Evolutionary conservation across 2,888 invertebrate species (phyloP).

Genomic region (Mesoligia furuncula): DNA sequence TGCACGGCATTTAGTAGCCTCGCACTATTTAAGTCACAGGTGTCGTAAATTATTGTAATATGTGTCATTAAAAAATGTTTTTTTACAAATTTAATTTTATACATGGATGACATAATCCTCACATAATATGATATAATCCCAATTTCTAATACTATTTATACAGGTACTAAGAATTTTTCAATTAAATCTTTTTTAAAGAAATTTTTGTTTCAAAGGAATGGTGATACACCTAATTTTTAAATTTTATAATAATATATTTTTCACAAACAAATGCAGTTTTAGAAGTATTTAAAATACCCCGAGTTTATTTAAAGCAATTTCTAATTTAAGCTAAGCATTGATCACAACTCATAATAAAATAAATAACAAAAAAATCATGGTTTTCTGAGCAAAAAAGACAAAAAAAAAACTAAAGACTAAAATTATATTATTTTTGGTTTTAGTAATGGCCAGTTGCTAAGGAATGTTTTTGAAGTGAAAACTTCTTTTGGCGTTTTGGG

Average conservation of each 20-base stretch:
- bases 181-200: background rate
- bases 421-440: conserved; percentile 35
- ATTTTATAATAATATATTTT: background rate
- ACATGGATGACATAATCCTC: background rate
- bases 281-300: conserved; percentile 18
- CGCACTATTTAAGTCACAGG: too few species aligned
- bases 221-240: background rate
- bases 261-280: background rate
- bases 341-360: conserved; percentile 27
- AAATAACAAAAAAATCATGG: conserved; percentile 24
- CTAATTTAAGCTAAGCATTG: background rate
- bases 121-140: background rate
- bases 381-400: conserved; percentile 30
- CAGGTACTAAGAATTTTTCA: conserved; percentile 35
- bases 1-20: too few species aligned
- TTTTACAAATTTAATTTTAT: conserved; percentile 1
- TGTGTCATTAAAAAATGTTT: background rate
- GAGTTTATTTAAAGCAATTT: conserved; percentile 7
- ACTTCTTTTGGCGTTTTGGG: too few species aligned
- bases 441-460: conserved; percentile 28
- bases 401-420: conserved; percentile 12
- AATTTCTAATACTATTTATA: conserved; percentile 40
- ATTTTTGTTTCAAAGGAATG: background rate
- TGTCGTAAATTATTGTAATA: too few species aligned
- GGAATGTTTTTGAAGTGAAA: background rate